Evolutionary conservation across 2,888 invertebrate species (phyloP), one percentile per base, ranked within the genome.

Genomic region (Megastigmus dorsalis): DNA sequence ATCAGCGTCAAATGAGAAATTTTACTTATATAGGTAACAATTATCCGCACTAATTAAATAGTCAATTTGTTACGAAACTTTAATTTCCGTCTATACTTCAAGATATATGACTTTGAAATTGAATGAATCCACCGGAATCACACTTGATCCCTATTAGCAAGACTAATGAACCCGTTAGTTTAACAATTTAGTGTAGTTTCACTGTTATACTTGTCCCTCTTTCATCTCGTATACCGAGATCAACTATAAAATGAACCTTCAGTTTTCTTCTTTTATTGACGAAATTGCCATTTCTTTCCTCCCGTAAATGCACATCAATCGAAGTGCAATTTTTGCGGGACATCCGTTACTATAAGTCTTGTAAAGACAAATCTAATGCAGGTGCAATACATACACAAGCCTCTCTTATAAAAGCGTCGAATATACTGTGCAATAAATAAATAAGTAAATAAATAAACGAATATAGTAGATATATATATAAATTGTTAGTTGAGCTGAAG

Each of bases 261-360:
- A 15, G 18, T 59, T 28, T n/a, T 30, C 33, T 30, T 59, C 10
- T 54, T 18, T 48, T 18, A 50, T n/a, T 20, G 33, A 54, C 45
- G 20, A 65, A 76, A 76, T 76, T 72, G 72, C 72, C 75, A 76
- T 76, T 72, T 76, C 72, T 76, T 72, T 69, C 52, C 59, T 68
- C 45, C 23, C 23, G 52, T 62, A 65, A 43, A 60, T 43, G 28
- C 2, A 50, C 9, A 50, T 20, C 38, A 50, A 36, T 15, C 48
- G 33, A 68, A 50, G 60, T 71, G 75, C 68, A 76, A 72, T 76
- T 75, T 71, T 57, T 15, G 50, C 30, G 59, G 63, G 28, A 66
- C n/a, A n/a, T 38, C 55, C 43, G 36, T 65, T 45, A 18, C 55
- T 15, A 52, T 38, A 7, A 33, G 33, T 59, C 45, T 38, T 15